Evolutionary conservation across 2,113 vertebrate genomes (phyloP).

Genomic region (Phainopepla nitens): DNA sequence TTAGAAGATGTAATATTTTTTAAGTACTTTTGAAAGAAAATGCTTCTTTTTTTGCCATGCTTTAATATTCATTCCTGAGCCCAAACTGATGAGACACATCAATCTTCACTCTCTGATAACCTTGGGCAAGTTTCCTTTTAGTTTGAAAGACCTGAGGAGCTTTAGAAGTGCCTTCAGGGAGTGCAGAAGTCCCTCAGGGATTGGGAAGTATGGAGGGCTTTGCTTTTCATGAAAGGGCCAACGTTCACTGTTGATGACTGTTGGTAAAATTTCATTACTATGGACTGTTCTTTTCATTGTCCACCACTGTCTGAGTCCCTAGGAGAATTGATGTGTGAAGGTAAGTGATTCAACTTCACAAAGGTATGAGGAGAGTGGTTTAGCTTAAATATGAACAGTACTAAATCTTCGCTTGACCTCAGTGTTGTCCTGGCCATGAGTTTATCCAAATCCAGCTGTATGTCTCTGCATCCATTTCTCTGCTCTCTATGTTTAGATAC

Average conservation of each 20-base stretch:
- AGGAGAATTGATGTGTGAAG: not conserved
- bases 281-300: not conserved
- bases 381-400: not conserved
- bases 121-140: not conserved
- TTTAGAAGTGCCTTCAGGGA: not conserved
- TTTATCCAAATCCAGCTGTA: not conserved
- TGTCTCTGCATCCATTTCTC: not conserved
- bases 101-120: not conserved
- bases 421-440: rapidly evolving
- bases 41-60: not conserved
- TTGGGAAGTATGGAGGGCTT: not conserved
- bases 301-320: not conserved
- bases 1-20: not conserved
- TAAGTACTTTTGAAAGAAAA: conserved; percentile 10
- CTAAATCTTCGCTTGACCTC: not conserved
- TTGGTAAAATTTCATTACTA: not conserved
- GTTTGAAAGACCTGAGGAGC: not conserved
- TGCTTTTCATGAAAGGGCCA: not conserved
- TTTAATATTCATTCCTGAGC: conserved; percentile 2
- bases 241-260: not conserved
- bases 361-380: not conserved
- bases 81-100: not conserved
- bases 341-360: not conserved
- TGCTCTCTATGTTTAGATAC: not conserved
- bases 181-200: not conserved